Percentiles rank a stretch among this genome's conserved stretches.
Conservation (phyloP, 2,888 invertebrate genomes). For the Drosophila leonis region DNA sequence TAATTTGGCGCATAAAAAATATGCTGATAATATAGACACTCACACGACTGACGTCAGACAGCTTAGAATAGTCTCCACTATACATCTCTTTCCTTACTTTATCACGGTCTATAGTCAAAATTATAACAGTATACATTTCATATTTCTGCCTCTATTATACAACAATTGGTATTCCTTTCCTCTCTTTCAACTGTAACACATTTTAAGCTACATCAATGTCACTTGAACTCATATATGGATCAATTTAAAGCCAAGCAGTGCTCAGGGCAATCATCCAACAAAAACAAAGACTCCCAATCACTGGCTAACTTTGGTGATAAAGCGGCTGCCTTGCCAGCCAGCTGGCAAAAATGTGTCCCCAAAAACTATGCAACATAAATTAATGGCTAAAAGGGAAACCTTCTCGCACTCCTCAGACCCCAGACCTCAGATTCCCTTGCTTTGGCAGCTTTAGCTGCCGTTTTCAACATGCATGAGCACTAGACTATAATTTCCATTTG, state of each 20-base stretch:
- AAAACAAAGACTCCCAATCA: slow-evolving; percentile 36
- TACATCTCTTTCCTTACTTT: neutral
- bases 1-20: neutral
- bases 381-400: slow-evolving; percentile 64
- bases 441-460: slow-evolving; percentile 29
- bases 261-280: slow-evolving; percentile 28
- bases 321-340: slow-evolving; percentile 19
- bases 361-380: slow-evolving; percentile 65
- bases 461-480: slow-evolving; percentile 62
- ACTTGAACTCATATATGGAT: slow-evolving; percentile 15
- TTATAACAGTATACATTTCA: no score
- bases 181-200: neutral
- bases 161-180: neutral
- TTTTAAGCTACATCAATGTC: slow-evolving; percentile 11
- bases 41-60: no score
- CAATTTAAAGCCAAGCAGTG: slow-evolving; percentile 30
- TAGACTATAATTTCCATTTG: slow-evolving; percentile 79
- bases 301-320: slow-evolving; percentile 35
- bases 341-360: slow-evolving; percentile 50
- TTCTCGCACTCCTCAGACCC: neutral
- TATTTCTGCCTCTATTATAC: neutral
- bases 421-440: neutral
- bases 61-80: no score
- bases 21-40: neutral
- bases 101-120: neutral